Evolutionary conservation across 2,888 invertebrate genomes (phyloP).

Genomic region (Drosophila dives): DNA sequence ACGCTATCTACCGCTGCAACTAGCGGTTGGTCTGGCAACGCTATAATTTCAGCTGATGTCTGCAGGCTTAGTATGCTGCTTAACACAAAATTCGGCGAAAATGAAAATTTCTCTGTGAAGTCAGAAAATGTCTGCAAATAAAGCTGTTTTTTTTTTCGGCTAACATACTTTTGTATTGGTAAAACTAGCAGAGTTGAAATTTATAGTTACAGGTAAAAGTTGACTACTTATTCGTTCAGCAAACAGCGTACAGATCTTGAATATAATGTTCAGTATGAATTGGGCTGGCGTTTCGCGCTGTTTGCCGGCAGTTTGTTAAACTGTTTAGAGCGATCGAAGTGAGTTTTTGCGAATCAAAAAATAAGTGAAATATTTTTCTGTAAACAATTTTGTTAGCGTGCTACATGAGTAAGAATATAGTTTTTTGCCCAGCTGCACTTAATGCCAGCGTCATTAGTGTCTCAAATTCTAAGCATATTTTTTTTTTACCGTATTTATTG

Average conservation of each 20-base stretch:
- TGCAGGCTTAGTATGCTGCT: slow-evolving; percentile 20
- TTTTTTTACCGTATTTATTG: slow-evolving; percentile 19
- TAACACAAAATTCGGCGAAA: not conserved
- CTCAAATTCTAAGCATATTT: slow-evolving; percentile 18
- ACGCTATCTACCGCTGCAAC: slow-evolving; percentile 10
- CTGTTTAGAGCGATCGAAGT: slow-evolving; percentile 34
- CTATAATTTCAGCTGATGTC: slow-evolving; percentile 29
- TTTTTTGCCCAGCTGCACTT: not conserved
- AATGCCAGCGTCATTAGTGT: slow-evolving; percentile 39
- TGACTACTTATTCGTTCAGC: not conserved
- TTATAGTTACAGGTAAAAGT: not conserved
- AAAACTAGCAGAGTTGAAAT: not conserved
- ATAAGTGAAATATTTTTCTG: not conserved
- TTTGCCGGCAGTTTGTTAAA: slow-evolving; percentile 35
- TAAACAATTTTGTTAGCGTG: not conserved
- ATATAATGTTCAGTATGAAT: slow-evolving; percentile 19
- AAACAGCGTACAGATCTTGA: slow-evolving; percentile 29
- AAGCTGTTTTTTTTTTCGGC: not conserved
- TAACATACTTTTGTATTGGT: not conserved
- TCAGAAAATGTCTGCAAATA: not conserved
- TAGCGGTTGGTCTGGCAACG: slow-evolving; percentile 14
- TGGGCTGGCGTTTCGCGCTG: slow-evolving; percentile 5
- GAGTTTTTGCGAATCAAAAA: not conserved
- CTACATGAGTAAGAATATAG: not conserved
- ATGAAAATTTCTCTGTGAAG: not conserved